Base-by-base conservation (phyloP, 2,888 invertebrate species). In the Vanessa cardui region DNA sequence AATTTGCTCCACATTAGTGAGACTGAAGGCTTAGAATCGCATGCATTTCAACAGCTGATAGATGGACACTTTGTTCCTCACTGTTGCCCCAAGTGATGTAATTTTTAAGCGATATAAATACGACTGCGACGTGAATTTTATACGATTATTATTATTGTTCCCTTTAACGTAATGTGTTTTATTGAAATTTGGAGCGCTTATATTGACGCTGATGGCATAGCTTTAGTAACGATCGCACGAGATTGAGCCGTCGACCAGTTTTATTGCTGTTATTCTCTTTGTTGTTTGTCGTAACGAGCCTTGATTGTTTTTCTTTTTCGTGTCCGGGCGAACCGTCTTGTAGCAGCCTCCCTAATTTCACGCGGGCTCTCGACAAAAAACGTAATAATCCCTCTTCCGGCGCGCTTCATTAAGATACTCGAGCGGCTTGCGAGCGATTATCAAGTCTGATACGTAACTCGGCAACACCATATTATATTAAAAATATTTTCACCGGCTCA, bases 161-260 rank as follows among this genome's bases (percentile, higher is more conserved):
- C 88, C 90, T 92, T 92, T 90, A 92, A 90, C 89, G 85, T 91
- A 90, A 91, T 92, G 89, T 79, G 83, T 85, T 82, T 86, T 86
- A 88, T 89, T 89, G 87, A 87, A 88, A 87, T 87, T 85, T 84
- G 84, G 80, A 86, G 83, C 85, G 85, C 84, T 80, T 84, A 81
- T 80, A 82, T 81, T 78, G 79, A 76, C 79, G 78, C 77, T 79
- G 83, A 82, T 82, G 88, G 88, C 86, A 88, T 86, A 84, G 87
- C 86, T 81, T 80, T 75, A 68, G 82, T 80, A 82, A 82, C 80
- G 83, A 80, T 76, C 77, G 84, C 81, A 76, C 84, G 85, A 86
- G 86, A 88, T 89, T 84, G 86, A 87, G 85, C 83, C 84, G 80
- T 81, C 78, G 78, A 76, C 73, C 73, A 76, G 75, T 86, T 88